These are phyloP conservation scores for Cathartes aura DNA, from an alignment of 2,113 vertebrate genomes.

Conservation along the genomic window DNA sequence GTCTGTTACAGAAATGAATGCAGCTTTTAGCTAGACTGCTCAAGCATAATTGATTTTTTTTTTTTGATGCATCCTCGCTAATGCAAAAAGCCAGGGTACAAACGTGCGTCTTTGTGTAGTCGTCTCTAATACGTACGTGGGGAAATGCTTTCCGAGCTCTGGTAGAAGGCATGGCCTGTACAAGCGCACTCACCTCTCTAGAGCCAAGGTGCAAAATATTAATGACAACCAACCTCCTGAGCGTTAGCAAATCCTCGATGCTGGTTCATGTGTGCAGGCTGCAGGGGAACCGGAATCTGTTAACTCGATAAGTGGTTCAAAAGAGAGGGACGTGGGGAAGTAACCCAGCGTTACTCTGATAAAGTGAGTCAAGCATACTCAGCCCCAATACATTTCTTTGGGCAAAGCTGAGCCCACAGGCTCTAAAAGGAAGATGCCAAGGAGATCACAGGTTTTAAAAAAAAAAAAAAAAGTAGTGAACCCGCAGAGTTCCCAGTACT, in stretches of 20 bases:
- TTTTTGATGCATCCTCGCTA: neutral
- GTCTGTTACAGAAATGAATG: neutral
- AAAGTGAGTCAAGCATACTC: neutral
- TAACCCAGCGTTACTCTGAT: neutral
- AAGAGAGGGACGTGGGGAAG: neutral
- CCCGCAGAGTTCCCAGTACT: neutral
- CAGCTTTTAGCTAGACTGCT: neutral
- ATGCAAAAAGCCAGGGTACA: neutral
- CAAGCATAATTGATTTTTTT: neutral
- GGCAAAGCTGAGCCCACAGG: neutral
- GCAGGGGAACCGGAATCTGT: neutral
- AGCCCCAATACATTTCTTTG: neutral
- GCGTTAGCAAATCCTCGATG: neutral
- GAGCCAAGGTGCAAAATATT: neutral
- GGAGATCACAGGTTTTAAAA: neutral
- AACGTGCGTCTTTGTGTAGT: neutral
- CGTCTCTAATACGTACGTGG: accelerated
- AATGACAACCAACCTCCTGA: neutral
- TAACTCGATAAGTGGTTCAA: neutral
- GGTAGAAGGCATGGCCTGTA: neutral
- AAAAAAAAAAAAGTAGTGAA: neutral
- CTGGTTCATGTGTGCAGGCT: neutral
- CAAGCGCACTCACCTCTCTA: neutral
- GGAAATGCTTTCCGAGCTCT: neutral
- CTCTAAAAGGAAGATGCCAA: neutral